A percentile compares a stretch with the other conserved stretches of the same genome.
Evolutionary conservation across 2,113 vertebrate species (phyloP).

Genomic region (Psammodynastes pulverulentus): DNA sequence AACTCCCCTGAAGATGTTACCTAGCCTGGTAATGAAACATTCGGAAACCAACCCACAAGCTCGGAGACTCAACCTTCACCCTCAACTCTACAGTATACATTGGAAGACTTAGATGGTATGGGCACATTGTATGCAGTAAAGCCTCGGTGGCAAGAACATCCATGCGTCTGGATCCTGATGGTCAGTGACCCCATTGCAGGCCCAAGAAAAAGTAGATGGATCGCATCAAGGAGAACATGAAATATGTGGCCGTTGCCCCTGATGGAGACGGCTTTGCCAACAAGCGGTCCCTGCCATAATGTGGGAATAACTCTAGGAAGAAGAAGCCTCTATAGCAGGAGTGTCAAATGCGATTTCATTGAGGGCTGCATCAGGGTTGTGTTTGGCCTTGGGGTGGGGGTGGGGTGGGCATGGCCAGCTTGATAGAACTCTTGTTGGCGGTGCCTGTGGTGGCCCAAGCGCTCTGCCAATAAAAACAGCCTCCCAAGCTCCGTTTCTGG

Average conservation of each 20-base stretch:
- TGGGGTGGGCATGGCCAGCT: too few species aligned
- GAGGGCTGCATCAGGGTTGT: too few species aligned
- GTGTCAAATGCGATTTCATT: too few species aligned
- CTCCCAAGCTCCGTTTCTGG: too few species aligned
- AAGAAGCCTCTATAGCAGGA: neutral
- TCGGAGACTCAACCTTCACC: neutral
- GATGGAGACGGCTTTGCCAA: neutral
- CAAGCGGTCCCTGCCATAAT: neutral
- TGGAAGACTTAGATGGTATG: neutral
- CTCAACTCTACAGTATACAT: neutral
- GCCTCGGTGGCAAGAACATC: neutral
- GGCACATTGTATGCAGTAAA: neutral
- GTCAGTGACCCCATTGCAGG: neutral
- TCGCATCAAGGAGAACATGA: neutral
- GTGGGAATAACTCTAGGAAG: neutral
- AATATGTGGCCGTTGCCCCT: neutral
- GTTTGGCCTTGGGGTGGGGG: too few species aligned
- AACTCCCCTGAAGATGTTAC: too few species aligned
- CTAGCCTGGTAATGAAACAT: too few species aligned
- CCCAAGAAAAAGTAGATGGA: neutral
- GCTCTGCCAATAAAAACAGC: too few species aligned
- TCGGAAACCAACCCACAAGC: neutral
- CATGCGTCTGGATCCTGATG: neutral
- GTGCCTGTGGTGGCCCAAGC: too few species aligned
- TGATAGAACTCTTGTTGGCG: too few species aligned